Evolutionary conservation across 2,797 vertebrate genomes (phyloP).

Genomic region (Masticophis lateralis): DNA sequence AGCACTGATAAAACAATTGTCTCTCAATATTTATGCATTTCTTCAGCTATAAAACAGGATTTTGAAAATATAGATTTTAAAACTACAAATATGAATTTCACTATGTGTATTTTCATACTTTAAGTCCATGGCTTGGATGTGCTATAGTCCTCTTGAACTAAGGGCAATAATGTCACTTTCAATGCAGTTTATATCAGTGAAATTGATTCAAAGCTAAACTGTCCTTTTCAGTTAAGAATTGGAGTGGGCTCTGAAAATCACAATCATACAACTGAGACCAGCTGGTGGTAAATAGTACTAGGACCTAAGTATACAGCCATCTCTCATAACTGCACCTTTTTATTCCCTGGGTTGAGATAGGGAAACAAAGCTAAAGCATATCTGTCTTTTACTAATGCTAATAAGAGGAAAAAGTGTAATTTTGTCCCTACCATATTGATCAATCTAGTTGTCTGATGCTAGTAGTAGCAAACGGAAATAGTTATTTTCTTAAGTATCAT

Average conservation of each 20-base stretch:
- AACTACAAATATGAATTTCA: neutral
- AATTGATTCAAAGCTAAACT: neutral
- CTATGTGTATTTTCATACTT: neutral
- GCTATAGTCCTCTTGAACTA: neutral
- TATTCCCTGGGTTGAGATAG: neutral
- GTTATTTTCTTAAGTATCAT: neutral
- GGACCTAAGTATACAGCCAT: neutral
- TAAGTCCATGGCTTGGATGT: neutral
- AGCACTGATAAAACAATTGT: neutral
- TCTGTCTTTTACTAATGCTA: neutral
- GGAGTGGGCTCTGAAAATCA: neutral
- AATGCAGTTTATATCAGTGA: neutral
- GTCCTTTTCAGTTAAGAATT: neutral
- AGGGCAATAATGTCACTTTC: neutral
- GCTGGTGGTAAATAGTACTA: neutral
- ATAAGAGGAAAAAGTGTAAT: neutral
- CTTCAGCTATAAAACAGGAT: neutral
- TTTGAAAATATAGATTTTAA: neutral
- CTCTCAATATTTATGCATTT: neutral
- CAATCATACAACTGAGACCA: neutral
- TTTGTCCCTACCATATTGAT: neutral
- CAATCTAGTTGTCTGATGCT: neutral
- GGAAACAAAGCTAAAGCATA: neutral
- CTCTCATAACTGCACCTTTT: neutral
- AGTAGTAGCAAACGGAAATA: neutral